Conservation (phyloP, 1,140 invertebrate species). For the Drosophila bipectinata region DNA sequence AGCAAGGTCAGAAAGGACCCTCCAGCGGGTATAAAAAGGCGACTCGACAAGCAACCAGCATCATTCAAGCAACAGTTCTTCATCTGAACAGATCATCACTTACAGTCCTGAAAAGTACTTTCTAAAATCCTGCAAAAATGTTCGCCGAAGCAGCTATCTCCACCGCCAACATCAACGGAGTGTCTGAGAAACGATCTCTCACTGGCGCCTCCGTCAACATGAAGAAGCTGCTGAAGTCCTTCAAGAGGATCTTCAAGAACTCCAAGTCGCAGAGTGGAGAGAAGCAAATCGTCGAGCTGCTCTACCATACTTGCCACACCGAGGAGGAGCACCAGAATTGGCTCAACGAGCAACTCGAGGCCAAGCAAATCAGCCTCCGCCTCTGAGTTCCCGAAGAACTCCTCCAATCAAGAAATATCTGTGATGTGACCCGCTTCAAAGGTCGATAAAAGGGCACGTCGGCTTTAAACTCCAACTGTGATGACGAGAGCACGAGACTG, state of each 20-base stretch:
- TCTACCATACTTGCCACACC: conserved; percentile 29
- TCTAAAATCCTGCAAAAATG: conserved; percentile 38
- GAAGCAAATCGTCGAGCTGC: background rate
- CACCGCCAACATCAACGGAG: conserved; percentile 12
- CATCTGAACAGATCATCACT: conserved; percentile 31
- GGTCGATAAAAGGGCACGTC: conserved; percentile 40
- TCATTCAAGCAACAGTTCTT: conserved; percentile 57
- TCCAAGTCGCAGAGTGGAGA: conserved; percentile 25
- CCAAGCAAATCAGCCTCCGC: conserved; percentile 12
- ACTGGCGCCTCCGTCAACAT: conserved; percentile 61
- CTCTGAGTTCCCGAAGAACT: conserved; percentile 9
- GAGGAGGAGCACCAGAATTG: conserved; percentile 75
- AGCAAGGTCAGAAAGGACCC: conserved; percentile 17
- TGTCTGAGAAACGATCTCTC: conserved; percentile 41
- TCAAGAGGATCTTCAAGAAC: conserved; percentile 53
- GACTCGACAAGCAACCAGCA: conserved; percentile 4
- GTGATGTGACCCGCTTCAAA: conserved; percentile 54
- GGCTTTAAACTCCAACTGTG: conserved; percentile 68
- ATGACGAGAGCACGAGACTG: conserved; percentile 65
- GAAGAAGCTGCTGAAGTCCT: conserved; percentile 58
- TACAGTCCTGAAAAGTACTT: background rate
- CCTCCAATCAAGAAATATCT: conserved; percentile 34
- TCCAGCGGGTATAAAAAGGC: conserved; percentile 52
- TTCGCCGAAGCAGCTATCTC: conserved; percentile 36
- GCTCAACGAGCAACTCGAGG: conserved; percentile 69